phyloP scores from a whole-genome alignment of 1,140 invertebrate species.

The Cyphomyrmex costatus region DNA sequence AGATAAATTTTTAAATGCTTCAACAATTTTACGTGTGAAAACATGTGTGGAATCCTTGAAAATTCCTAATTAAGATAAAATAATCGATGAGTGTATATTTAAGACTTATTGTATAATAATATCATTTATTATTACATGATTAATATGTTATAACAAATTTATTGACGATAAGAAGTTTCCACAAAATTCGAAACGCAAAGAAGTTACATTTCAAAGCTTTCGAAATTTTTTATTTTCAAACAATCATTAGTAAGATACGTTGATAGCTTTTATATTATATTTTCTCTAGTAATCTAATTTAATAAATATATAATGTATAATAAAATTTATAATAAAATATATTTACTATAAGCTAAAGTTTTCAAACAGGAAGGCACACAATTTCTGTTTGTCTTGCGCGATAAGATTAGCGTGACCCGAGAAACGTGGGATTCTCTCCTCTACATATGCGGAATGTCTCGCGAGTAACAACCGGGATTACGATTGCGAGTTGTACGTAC shows the following conservation, averaged over 20 bases:
- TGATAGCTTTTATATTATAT: background rate
- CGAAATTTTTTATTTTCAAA: background rate
- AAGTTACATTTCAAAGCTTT: background rate
- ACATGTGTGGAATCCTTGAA: too few relatives aligned
- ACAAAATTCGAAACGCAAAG: background rate
- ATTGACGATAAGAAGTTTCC: background rate
- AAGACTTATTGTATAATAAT: background rate
- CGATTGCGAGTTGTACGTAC: background rate
- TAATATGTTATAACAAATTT: constrained; percentile 1
- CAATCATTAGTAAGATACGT: too few relatives aligned
- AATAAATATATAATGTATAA: too few relatives aligned
- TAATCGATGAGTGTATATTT: too few relatives aligned
- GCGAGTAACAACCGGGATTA: constrained; percentile 19
- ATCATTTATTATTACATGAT: background rate
- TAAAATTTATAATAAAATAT: too few relatives aligned
- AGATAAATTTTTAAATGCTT: too few relatives aligned
- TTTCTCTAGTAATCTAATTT: background rate
- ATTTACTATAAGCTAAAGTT: background rate
- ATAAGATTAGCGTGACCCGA: constrained; percentile 47
- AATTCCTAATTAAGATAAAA: background rate
- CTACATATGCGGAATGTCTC: constrained; percentile 19
- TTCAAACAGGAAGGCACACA: background rate
- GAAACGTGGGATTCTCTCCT: constrained; percentile 27
- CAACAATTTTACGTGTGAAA: too few relatives aligned
- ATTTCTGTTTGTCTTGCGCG: constrained; percentile 31